Base-by-base conservation (phyloP, 2,888 invertebrate genomes). In the Caenorhabditis angaria region DNA sequence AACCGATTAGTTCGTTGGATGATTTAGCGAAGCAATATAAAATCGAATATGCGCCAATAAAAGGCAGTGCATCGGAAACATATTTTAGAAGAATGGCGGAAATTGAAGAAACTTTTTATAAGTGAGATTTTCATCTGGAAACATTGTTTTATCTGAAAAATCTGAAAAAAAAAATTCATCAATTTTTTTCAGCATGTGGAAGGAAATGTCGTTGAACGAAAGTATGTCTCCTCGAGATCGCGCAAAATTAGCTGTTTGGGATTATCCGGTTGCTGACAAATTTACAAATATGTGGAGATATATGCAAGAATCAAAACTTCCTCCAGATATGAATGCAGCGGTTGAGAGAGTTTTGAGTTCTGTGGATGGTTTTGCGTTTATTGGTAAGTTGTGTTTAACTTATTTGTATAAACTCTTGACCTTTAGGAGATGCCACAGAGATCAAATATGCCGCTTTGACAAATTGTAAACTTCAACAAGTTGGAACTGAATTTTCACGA, bases 211-310 rank as follows among this genome's bases (percentile, higher is more conserved):
- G 41, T 89, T 97, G 25, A 95, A 97, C 88, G 96, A 97, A 89
- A 94, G 94, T 62, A 89, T 97, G 60, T 92, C 92, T 25, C 93
- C 94, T 67, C 91, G 94, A 4, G 95, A 97, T 87, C 90, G 96
- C 32, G 94, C 96, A 0, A 94, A 95, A 88, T 89, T 97, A 20
- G 97, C 97, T 0, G 97, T 97, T 0, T 97, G 97, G 97, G 97
- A 97, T 88, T 97, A 97, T 88, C 97, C 97, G 0, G 95, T 97
- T 0, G 95, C 95, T 85, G 96, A 97, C 89, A 97, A 95, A 87
- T 97, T 95, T 88, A 97, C 95, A 50, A 97, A 97, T 89, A 95
- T 99, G 93, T 96, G 96, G 94, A 94, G 95, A 88, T 82, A 80
- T 58, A 82, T 82, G 81, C 78, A 82, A 84, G 92, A 92, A 81